Evolutionary conservation across 1,140 invertebrate genomes (phyloP), one percentile per base, ranked within the genome.

Genomic region (Drosophila ananassae): DNA sequence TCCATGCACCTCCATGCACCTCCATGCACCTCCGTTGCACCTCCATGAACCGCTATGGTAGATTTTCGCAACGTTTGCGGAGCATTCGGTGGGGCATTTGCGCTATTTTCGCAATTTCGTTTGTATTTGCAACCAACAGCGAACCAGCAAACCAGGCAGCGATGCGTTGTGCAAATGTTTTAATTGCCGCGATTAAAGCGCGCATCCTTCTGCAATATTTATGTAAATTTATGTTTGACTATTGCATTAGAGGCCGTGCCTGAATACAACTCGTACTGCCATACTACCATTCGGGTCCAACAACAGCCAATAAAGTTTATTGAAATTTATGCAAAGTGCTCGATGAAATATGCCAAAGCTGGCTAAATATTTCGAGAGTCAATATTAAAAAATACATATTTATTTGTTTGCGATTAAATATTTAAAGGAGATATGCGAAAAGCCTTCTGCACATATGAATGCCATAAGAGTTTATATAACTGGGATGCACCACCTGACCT

Each of bases 151-250:
- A 37, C 47, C 32, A 28, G 48, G 21, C 61, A 54, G 61, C 34
- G 67, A 69, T 69, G 69, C 57, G 53, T 64, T 59, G 63, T 59
- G 72, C 55, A 75, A 79, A 76, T 62, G 64, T 63, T 83, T 83
- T 83, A 79, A 83, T 79, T 79, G 66, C 58, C 60, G 50, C 58
- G 71, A 79, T 78, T 83, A 57, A 79, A 66, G 72, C 52, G 54
- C 46, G 47, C 41, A 69, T 62, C 48, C 53, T 34, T 5, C 68
- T 62, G 56, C 41, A 73, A 68, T 73, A 60, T 77, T 72, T 78
- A 61, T 73, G 77, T 54, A 75, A 71, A 80, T 75, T 63, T 72
- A 67, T 67, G 63, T 68, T 68, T 76, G 63, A 60, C 74, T 77
- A 67, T 69, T 77, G 57, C 63, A 77, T 77, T 77, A 77, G 73